phyloP scores from a whole-genome alignment of 2,888 invertebrate species.

The Idaea biselata region DNA sequence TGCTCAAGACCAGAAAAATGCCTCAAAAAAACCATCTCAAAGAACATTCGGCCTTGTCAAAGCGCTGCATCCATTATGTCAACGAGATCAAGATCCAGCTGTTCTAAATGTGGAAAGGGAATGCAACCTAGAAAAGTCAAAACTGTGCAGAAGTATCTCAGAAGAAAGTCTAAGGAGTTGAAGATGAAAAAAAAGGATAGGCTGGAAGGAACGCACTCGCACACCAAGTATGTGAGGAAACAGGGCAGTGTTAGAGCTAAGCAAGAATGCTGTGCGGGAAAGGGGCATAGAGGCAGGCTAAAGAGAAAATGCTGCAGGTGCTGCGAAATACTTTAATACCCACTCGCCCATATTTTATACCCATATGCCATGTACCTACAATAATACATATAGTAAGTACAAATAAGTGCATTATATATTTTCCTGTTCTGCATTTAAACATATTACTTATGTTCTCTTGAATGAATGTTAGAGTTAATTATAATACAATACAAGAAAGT shows the following conservation, averaged over 20 bases:
- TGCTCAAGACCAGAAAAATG: slow-evolving; percentile 64
- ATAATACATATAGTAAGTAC: not conserved
- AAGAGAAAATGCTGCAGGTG: slow-evolving; percentile 28
- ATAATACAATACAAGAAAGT: no score
- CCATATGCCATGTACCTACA: not conserved
- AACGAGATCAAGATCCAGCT: slow-evolving; percentile 44
- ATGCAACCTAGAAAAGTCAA: slow-evolving; percentile 40
- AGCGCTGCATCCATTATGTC: slow-evolving; percentile 68
- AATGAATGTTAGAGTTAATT: no score
- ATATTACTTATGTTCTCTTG: no score
- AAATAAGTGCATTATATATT: not conserved
- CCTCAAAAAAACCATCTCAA: slow-evolving; percentile 50
- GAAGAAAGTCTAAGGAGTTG: slow-evolving; percentile 52
- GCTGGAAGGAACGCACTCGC: slow-evolving; percentile 46
- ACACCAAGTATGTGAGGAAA: slow-evolving; percentile 44
- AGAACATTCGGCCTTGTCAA: slow-evolving; percentile 53
- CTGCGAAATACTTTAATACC: slow-evolving; percentile 36
- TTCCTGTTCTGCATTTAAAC: not conserved
- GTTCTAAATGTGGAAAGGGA: slow-evolving; percentile 44
- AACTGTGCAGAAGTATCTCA: slow-evolving; percentile 50
- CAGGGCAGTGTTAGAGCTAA: slow-evolving; percentile 38
- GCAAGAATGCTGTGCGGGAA: slow-evolving; percentile 57
- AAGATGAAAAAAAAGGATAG: slow-evolving; percentile 53
- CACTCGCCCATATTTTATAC: slow-evolving; percentile 1
- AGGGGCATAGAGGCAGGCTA: slow-evolving; percentile 62